Percentiles rank a stretch among this genome's conserved stretches.
phyloP scores from a whole-genome alignment of 2,888 invertebrate species.

The Ryuthela nishihirai region DNA sequence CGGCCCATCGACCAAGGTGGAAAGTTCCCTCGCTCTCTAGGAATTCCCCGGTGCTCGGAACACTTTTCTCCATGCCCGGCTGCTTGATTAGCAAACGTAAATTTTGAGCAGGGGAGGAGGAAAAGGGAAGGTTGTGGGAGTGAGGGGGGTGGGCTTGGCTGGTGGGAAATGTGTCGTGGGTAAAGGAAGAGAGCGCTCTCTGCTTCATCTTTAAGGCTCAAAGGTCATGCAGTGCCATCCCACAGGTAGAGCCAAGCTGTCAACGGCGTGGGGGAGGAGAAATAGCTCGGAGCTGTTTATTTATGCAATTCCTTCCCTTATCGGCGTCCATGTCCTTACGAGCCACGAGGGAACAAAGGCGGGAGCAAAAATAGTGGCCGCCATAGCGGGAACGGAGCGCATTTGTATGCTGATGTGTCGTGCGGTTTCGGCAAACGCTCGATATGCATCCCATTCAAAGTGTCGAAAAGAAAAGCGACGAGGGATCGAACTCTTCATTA shows the following conservation, averaged over 20 bases:
- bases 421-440: conserved; percentile 30
- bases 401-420: conserved; percentile 39
- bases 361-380: conserved; percentile 1
- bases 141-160: no score
- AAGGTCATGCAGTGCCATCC: conserved; percentile 15
- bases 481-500: conserved; percentile 36
- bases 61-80: conserved; percentile 12
- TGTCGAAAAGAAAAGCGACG: conserved; percentile 35
- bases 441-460: conserved; percentile 39
- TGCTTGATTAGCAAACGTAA: conserved; percentile 23
- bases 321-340: conserved; percentile 32
- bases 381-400: conserved; percentile 6
- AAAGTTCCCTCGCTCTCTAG: no score
- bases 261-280: conserved; percentile 8
- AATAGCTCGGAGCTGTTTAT: no score
- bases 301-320: conserved; percentile 30
- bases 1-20: conserved; percentile 11
- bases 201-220: no score
- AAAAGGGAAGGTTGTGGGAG: no score
- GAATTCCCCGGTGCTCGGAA: conserved; percentile 16
- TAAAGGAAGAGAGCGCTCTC: no score
- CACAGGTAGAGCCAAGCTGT: conserved; percentile 26
- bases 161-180: no score
- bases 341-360: conserved; percentile 21
- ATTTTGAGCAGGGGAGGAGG: conserved; percentile 11